Percentiles rank a stretch among this genome's conserved stretches.
These are phyloP conservation scores for Papilio dardanus DNA, from an alignment of 1,140 invertebrate species.

Conservation along the genomic window DNA sequence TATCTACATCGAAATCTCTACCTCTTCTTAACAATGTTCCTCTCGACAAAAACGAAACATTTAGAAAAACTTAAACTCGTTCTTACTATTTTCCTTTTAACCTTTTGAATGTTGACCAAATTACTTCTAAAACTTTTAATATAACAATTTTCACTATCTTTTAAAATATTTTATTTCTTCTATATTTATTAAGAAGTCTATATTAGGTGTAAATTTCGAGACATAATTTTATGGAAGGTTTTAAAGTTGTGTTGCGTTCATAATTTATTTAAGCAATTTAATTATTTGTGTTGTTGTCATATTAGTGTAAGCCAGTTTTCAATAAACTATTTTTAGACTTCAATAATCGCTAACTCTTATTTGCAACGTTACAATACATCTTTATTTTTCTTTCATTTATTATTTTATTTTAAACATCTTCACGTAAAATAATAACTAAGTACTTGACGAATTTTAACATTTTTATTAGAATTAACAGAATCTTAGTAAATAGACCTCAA, in stretches of 20 bases:
- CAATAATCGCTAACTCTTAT: too few relatives aligned
- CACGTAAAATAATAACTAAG: too few relatives aligned
- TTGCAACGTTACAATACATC: too few relatives aligned
- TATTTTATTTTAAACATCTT: too few relatives aligned
- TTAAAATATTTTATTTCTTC: not conserved
- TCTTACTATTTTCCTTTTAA: not conserved
- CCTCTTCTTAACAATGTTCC: slow-evolving; percentile 35
- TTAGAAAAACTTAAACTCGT: slow-evolving; percentile 18
- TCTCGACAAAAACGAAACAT: slow-evolving; percentile 24
- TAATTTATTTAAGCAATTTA: not conserved
- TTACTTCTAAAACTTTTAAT: not conserved
- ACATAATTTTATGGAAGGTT: not conserved
- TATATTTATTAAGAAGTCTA: not conserved
- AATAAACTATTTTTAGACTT: not conserved
- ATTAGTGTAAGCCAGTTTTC: not conserved
- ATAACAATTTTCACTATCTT: not conserved
- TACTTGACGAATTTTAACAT: not conserved
- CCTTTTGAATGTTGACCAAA: slow-evolving; percentile 19
- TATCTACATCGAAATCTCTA: slow-evolving; percentile 35
- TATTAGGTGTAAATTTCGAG: not conserved
- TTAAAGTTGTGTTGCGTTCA: not conserved
- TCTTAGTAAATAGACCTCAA: not conserved
- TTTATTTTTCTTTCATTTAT: too few relatives aligned
- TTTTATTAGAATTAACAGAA: slow-evolving; percentile 2
- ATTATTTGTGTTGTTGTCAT: not conserved